Conservation (phyloP, 1,140 invertebrate genomes). For the Papilio machaon region DNA sequence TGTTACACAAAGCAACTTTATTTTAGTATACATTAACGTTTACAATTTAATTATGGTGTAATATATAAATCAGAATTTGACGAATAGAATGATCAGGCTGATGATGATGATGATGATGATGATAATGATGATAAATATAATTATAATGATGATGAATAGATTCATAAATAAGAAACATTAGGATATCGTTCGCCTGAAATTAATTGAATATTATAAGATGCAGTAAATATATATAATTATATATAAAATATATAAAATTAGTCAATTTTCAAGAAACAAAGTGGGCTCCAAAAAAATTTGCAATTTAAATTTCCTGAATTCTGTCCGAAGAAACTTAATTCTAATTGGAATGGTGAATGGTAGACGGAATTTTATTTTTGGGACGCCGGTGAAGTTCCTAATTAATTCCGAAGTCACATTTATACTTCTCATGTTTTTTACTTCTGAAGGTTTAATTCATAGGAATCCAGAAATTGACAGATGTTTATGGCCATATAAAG, state of each 20-base stretch:
- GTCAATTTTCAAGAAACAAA: neutral
- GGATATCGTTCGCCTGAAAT: neutral
- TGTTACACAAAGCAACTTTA: neutral
- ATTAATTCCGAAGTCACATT: slow-evolving; percentile 19
- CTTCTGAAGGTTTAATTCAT: neutral
- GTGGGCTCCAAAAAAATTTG: neutral
- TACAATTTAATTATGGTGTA: no score
- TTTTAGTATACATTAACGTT: neutral
- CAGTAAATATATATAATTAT: neutral
- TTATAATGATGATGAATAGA: no score
- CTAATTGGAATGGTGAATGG: slow-evolving; percentile 22
- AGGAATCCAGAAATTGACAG: neutral
- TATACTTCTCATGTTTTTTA: slow-evolving; percentile 3
- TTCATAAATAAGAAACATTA: no score
- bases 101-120: no score
- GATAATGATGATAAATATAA: no score
- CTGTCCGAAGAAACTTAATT: slow-evolving; percentile 21
- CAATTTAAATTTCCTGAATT: slow-evolving; percentile 16
- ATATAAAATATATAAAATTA: no score
- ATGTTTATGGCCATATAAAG: neutral
- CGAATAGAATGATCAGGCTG: no score
- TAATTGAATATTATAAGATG: neutral
- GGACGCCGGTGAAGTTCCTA: slow-evolving; percentile 12
- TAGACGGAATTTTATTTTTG: slow-evolving; percentile 16
- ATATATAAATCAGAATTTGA: no score